Evolutionary conservation across 2,113 vertebrate genomes (phyloP), one percentile per base, ranked within the genome.

Genomic region (Varanus salvator): DNA sequence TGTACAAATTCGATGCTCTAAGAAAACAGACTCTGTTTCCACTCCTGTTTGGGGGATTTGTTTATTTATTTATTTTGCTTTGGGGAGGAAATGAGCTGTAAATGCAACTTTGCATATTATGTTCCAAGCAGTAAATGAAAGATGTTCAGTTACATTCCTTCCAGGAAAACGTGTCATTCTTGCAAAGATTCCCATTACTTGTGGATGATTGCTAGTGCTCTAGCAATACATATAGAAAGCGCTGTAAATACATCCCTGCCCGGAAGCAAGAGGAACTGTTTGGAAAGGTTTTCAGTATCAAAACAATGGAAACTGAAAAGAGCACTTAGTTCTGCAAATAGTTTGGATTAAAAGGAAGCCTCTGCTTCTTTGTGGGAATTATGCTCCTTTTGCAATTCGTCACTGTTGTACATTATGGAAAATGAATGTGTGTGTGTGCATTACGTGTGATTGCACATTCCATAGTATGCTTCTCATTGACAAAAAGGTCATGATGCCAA

Each of bases 11-110:
- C 90, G 92, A 93, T 89, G 88, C 92, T 91, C 89, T 92, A 96
- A 90, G 92, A 96, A 96, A 96, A 96, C 93, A 96, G 94, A 19
- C 80, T 86, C 84, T 44, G 72, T 34, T 94, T 92, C 72, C 72
- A 89, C 92, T 95, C 84, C 89, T 87, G 52, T 90, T 93, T 84
- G 92, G 84, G 84, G 69, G 77, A 92, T 80, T 44, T 82, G 69
- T 52, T 89, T 75, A 88, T 64, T 64, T 9, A 14, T 64, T 19
- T 9, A 4, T 44, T 44, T 44, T 44, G 38, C 38, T 44, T 44
- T 44, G 17, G 60, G 60, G 57, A 15, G 60, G 15, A 86, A 57
- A 27, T 25, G 29, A 57, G 57, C 34, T 80, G 11, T 66, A 80
- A 87, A 68, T 81, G 66, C 80, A 86, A 88, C 92, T 93, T 92